Evolutionary conservation across 2,113 vertebrate genomes (phyloP).

Genomic region (Sinocyclocheilus anshuiensis): DNA sequence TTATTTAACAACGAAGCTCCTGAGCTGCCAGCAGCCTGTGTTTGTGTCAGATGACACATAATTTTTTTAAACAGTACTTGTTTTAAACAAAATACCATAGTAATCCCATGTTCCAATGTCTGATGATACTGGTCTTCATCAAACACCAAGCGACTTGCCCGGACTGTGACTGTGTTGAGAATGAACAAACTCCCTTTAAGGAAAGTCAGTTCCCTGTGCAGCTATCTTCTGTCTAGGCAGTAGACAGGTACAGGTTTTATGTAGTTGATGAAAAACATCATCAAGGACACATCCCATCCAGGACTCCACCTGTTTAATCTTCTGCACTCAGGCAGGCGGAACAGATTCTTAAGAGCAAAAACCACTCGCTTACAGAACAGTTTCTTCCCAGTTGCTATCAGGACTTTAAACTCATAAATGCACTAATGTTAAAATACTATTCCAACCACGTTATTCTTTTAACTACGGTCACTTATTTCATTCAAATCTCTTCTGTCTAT

Average conservation of each 20-base stretch:
- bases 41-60: constrained; percentile 29
- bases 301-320: no score
- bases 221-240: background rate
- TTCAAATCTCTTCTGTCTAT: no score
- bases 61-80: constrained; percentile 7
- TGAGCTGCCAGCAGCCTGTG: background rate
- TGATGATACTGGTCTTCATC: constrained; percentile 38
- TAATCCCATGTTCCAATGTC: constrained; percentile 24
- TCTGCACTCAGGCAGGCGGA: no score
- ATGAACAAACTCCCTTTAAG: constrained; percentile 10
- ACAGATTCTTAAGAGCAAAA: no score
- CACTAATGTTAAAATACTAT: no score
- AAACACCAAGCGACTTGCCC: background rate
- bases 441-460: no score
- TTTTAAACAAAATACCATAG: constrained; percentile 36
- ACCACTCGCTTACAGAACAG: no score
- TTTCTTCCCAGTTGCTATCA: no score
- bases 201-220: background rate
- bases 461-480: no score
- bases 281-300: no score
- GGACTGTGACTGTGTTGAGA: background rate
- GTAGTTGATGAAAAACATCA: no score
- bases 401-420: no score
- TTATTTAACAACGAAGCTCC: background rate
- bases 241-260: background rate